These are phyloP conservation scores for Oegoconia quadripuncta DNA, from an alignment of 2,888 invertebrate genomes.

Conservation along the genomic window DNA sequence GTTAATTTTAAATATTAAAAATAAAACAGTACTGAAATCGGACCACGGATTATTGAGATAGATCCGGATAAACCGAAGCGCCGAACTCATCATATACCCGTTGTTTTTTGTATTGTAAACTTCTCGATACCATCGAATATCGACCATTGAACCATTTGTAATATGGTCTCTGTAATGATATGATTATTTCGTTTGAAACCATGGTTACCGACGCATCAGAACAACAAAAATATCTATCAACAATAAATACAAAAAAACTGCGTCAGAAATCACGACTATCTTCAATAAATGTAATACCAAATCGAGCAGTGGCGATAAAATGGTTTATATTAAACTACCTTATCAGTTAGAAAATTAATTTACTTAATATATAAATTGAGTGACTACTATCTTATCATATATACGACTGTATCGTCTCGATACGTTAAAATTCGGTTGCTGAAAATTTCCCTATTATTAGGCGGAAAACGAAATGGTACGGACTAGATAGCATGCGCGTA, in stretches of 20 bases:
- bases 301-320: constrained; percentile 41
- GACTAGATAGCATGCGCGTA: background rate
- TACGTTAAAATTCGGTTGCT: constrained; percentile 12
- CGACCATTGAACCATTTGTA: too few relatives aligned
- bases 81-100: too few relatives aligned
- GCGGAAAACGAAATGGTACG: background rate
- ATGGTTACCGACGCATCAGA: background rate
- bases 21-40: too few relatives aligned
- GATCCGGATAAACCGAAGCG: too few relatives aligned
- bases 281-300: constrained; percentile 19
- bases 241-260: background rate
- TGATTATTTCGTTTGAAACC: too few relatives aligned
- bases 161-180: too few relatives aligned
- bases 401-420: constrained; percentile 18
- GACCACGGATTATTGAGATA: too few relatives aligned
- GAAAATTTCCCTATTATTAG: background rate
- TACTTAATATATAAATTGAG: constrained; percentile 22
- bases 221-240: background rate
- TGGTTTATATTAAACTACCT: constrained; percentile 45
- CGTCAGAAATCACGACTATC: constrained; percentile 1
- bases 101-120: too few relatives aligned
- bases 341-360: constrained; percentile 57
- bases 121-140: too few relatives aligned
- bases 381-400: constrained; percentile 42
- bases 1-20: too few relatives aligned